Evolutionary conservation across 2,797 vertebrate species (phyloP).

Genomic region (Erethizon dorsatum): DNA sequence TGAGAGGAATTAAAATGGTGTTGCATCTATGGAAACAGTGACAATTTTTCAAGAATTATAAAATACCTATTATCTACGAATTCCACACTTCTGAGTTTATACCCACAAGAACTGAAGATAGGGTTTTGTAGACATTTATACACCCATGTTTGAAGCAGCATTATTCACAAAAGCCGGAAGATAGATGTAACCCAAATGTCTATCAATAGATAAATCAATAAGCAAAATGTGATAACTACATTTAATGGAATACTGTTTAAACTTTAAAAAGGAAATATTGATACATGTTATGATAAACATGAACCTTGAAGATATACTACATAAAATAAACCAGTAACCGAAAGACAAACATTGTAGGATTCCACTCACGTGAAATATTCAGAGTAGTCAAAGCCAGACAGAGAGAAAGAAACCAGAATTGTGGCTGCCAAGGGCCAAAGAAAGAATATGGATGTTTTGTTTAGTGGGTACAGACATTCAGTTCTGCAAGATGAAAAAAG

Average conservation of each 20-base stretch:
- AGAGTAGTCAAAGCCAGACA: not conserved
- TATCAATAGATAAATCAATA: not conserved
- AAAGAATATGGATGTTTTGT: not conserved
- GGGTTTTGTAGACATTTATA: not conserved
- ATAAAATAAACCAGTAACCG: not conserved
- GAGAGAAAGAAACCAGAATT: not conserved
- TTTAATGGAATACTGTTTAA: not conserved
- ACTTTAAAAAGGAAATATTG: not conserved
- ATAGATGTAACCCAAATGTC: not conserved
- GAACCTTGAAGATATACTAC: slow-evolving; percentile 3
- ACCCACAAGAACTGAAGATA: not conserved
- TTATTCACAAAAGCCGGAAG: not conserved
- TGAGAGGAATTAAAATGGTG: not conserved
- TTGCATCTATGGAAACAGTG: not conserved
- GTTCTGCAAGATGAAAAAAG: not conserved
- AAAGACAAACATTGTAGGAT: not conserved
- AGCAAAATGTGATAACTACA: not conserved
- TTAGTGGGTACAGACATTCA: not conserved
- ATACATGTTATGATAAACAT: not conserved
- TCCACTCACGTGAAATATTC: not conserved
- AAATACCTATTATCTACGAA: not conserved
- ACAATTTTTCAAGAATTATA: not conserved
- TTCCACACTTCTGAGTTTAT: not conserved
- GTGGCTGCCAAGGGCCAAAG: not conserved
- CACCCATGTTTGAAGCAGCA: not conserved